phyloP scores from a whole-genome alignment of 2,113 vertebrate genomes.

The Chauna torquata region DNA sequence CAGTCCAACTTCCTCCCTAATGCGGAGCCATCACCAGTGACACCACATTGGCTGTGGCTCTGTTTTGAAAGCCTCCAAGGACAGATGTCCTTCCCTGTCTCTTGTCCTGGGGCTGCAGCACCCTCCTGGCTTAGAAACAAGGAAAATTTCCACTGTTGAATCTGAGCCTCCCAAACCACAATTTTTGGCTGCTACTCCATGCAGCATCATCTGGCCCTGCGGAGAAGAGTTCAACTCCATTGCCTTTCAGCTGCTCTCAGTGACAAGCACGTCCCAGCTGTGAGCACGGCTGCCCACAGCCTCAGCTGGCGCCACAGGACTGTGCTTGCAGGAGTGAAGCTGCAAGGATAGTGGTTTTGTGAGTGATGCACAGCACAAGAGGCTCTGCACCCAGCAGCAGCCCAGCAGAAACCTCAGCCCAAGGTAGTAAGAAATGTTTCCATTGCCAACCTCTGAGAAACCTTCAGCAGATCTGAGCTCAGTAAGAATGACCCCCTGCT shows the following conservation, averaged over 20 bases:
- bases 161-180: neutral
- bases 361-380: neutral
- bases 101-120: neutral
- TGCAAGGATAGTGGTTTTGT: neutral
- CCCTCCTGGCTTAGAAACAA: neutral
- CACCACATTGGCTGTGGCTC: neutral
- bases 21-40: neutral
- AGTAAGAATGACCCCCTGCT: rapidly evolving
- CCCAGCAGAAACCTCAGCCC: neutral
- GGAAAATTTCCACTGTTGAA: neutral
- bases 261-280: rapidly evolving
- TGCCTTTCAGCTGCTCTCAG: neutral
- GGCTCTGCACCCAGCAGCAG: rapidly evolving
- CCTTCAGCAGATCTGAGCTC: neutral
- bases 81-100: rapidly evolving
- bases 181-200: neutral
- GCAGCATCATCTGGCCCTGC: rapidly evolving
- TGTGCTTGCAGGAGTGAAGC: neutral
- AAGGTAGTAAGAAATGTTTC: neutral
- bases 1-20: neutral
- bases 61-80: neutral
- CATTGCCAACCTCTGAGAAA: neutral
- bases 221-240: neutral
- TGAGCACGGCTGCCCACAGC: rapidly evolving
- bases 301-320: too few species aligned